Percentiles rank a stretch among this genome's conserved stretches.
These are phyloP conservation scores for Lutra lutra DNA, from an alignment of 2,797 vertebrate species.

Conservation along the genomic window DNA sequence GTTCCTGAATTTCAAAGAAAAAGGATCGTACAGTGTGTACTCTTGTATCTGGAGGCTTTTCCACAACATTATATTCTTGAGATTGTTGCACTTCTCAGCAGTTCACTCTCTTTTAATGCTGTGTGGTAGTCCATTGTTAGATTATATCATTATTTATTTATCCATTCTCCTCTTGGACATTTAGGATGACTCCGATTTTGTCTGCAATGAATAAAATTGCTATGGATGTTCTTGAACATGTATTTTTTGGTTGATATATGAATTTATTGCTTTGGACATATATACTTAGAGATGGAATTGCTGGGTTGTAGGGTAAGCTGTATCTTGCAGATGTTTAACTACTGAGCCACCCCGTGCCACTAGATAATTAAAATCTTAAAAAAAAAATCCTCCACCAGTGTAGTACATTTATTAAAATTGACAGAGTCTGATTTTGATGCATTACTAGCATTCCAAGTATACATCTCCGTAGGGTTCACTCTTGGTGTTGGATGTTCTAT, in stretches of 20 bases:
- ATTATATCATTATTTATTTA: not conserved
- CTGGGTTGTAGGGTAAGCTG: not conserved
- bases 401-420: not conserved
- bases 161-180: not conserved
- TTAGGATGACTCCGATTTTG: slow-evolving; percentile 15
- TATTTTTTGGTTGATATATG: slow-evolving; percentile 7
- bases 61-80: not conserved
- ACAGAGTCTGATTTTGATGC: not conserved
- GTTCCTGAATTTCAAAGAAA: not conserved
- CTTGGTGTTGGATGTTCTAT: not conserved
- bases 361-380: not conserved
- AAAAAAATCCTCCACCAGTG: not conserved
- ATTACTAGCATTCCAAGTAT: not conserved
- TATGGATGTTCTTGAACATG: slow-evolving; percentile 4
- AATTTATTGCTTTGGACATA: not conserved
- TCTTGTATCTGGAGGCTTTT: not conserved
- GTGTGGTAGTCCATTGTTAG: not conserved
- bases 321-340: not conserved
- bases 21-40: not conserved
- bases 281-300: slow-evolving; percentile 21
- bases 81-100: not conserved
- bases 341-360: not conserved
- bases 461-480: not conserved
- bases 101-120: not conserved
- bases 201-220: slow-evolving; percentile 33